Base-by-base conservation (phyloP, 2,888 invertebrate genomes). In the Caenorhabditis imperialis region DNA sequence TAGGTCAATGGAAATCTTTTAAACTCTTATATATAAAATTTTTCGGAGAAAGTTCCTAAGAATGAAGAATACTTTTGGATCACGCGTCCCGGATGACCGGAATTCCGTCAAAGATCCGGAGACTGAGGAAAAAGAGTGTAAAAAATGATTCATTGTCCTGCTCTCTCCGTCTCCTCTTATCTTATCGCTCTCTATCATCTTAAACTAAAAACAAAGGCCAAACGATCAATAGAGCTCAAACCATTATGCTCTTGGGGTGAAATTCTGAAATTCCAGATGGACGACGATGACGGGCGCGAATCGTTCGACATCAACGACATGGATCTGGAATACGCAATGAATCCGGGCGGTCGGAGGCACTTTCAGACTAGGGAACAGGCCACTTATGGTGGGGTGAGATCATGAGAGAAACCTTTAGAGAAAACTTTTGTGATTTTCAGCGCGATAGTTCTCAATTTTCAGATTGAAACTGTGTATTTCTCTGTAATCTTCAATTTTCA, bases 241-340 rank as follows among this genome's bases (percentile, higher is more conserved):
- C 33, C 37, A n/a, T 16, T 37, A 12, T 37, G 37, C 37, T 12
- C n/a, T 16, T 37, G 14, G 14, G 37, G 40, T 7, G 33, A 44
- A 44, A 22, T 45, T 25, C 8, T 18, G 5, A 37, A 50, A 2
- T 47, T 54, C 48, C 50, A 67, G 58, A 60, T 70, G 70, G 70
- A 70, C 50, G 84, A 83, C 65, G 94, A 93, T 70, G 93, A 93
- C 86, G 96, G 97, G 90, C 92, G 94, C 83, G 96, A 96, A 90
- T 92, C 92, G 60, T 98, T 99, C 89, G 95, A 96, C 90, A 93
- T 98, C 70, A 94, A 95, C 0, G 96, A 97, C 88, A 93, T 93
- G 88, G 98, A 98, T 90, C 90, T 96, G 83, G 93, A 94, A 76
- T 94, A 94, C 90, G 96, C 96, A 89, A 95, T 96, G 88, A 94